A percentile compares a stretch with the other conserved stretches of the same genome.
phyloP scores from a whole-genome alignment of 2,113 vertebrate species.

The Leuciscus idus region DNA sequence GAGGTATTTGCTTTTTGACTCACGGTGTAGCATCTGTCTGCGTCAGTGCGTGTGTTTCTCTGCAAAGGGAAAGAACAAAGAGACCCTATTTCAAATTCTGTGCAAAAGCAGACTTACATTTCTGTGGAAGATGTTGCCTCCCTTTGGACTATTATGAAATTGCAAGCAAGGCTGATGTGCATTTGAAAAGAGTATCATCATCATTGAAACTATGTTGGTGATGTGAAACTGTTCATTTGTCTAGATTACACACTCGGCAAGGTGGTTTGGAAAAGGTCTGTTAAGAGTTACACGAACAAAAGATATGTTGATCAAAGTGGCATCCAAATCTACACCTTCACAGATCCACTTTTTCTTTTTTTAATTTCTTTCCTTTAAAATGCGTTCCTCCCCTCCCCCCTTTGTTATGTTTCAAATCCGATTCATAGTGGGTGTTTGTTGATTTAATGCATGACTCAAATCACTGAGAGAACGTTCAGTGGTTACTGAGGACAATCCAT shows the following conservation, averaged over 20 bases:
- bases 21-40: neutral
- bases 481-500: constrained; percentile 31
- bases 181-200: constrained; percentile 13
- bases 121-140: constrained; percentile 17
- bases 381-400: neutral
- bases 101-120: constrained; percentile 12
- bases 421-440: constrained; percentile 33
- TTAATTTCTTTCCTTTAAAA: neutral
- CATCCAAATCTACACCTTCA: constrained; percentile 51
- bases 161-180: neutral
- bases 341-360: constrained; percentile 29
- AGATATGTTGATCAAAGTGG: constrained; percentile 30
- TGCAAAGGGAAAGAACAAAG: constrained; percentile 32
- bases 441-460: constrained; percentile 27
- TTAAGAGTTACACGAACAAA: neutral
- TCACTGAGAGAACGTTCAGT: neutral
- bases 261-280: neutral
- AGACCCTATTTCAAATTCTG: constrained; percentile 22
- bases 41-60: constrained; percentile 7
- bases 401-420: neutral
- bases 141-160: constrained; percentile 21
- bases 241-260: neutral
- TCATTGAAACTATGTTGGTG: constrained; percentile 13
- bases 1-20: neutral
- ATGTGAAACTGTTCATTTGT: constrained; percentile 13